Evolutionary conservation across 2,113 vertebrate species (phyloP).

Genomic region (Speoplatyrhinus poulsoni): DNA sequence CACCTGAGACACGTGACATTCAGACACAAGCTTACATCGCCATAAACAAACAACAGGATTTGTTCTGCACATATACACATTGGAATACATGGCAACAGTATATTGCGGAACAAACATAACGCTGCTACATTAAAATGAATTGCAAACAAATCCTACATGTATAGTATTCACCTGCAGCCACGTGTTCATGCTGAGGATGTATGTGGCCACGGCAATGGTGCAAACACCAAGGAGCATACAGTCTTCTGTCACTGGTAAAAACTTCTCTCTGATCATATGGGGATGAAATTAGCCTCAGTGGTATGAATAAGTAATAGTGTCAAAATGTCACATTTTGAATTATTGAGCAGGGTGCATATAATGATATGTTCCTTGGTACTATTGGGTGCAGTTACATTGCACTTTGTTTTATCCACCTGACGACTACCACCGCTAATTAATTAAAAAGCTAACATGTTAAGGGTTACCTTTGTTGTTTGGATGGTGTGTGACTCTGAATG

Average conservation of each 20-base stretch:
- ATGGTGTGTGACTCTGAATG: slow-evolving; percentile 75
- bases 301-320: neutral
- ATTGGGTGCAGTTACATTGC: neutral
- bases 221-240: slow-evolving; percentile 89
- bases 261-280: slow-evolving; percentile 80
- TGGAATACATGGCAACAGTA: neutral
- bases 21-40: slow-evolving; percentile 1
- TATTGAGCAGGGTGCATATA: too few species aligned
- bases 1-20: slow-evolving; percentile 71
- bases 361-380: too few species aligned
- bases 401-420: neutral
- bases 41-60: neutral
- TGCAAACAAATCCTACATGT: neutral
- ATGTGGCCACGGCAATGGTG: slow-evolving; percentile 86
- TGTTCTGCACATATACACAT: too few species aligned
- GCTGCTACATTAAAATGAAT: neutral
- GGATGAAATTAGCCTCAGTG: neutral
- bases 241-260: slow-evolving; percentile 88
- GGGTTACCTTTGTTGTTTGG: slow-evolving; percentile 82
- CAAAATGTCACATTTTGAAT: neutral
- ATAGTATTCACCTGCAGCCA: slow-evolving; percentile 82
- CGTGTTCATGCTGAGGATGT: slow-evolving; percentile 72
- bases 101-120: neutral
- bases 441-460: neutral
- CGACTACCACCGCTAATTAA: neutral